Conservation (phyloP, 2,888 invertebrate genomes). For the Gastrophysa polygoni region DNA sequence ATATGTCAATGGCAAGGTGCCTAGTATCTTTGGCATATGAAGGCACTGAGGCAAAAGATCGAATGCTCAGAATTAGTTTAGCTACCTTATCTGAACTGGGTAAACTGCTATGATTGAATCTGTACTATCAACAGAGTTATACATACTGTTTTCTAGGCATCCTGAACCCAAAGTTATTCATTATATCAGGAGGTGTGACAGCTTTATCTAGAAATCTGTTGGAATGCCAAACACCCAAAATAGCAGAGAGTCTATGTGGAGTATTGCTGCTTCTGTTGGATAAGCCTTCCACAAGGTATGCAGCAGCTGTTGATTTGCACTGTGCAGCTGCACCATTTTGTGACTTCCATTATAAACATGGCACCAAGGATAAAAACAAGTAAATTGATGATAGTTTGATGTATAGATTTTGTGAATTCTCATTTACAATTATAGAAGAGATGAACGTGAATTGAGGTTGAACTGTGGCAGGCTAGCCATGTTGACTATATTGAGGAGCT, state of each 20-base stretch:
- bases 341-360: constrained; percentile 81
- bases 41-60: constrained; percentile 80
- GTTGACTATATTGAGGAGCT: constrained; percentile 85
- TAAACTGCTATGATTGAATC: constrained; percentile 46
- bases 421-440: constrained; percentile 57
- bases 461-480: constrained; percentile 84
- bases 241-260: constrained; percentile 89
- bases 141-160: constrained; percentile 65
- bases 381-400: constrained; percentile 46
- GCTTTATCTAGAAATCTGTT: constrained; percentile 82
- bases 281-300: constrained; percentile 78
- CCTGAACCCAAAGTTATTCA: constrained; percentile 79
- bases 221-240: constrained; percentile 85
- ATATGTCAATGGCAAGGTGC: constrained; percentile 77
- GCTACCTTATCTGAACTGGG: constrained; percentile 90
- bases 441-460: constrained; percentile 81
- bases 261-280: constrained; percentile 85
- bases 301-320: constrained; percentile 80
- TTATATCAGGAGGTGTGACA: constrained; percentile 81
- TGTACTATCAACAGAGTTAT: not conserved
- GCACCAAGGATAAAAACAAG: constrained; percentile 76
- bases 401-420: not conserved
- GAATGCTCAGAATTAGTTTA: constrained; percentile 82
- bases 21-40: constrained; percentile 79
- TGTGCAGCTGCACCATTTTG: constrained; percentile 93